Conservation (phyloP, 2,888 invertebrate genomes). For the Empis livida region DNA sequence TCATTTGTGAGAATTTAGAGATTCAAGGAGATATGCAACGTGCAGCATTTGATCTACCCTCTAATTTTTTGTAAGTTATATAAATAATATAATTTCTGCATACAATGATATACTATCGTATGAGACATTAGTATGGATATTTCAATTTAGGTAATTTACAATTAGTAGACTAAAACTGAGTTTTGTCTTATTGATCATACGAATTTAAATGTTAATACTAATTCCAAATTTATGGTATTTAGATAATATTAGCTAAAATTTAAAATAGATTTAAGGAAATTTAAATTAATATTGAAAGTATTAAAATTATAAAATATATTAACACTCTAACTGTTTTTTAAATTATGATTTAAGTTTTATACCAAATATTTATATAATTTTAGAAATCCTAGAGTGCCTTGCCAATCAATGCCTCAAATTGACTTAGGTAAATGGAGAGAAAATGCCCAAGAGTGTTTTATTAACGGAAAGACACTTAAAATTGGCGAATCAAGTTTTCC, state of each 20-base stretch:
- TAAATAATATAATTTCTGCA: neutral
- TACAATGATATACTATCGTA: too few species aligned
- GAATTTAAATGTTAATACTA: too few species aligned
- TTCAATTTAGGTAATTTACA: too few species aligned
- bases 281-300: too few species aligned
- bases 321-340: too few species aligned
- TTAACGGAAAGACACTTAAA: slow-evolving; percentile 63
- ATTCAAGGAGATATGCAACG: slow-evolving; percentile 73
- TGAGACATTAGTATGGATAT: too few species aligned
- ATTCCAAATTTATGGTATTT: too few species aligned
- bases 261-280: too few species aligned
- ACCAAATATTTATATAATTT: slow-evolving; percentile 3
- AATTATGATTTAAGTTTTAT: neutral
- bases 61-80: slow-evolving; percentile 62
- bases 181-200: too few species aligned
- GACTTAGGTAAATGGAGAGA: slow-evolving; percentile 79
- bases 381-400: slow-evolving; percentile 76
- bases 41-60: slow-evolving; percentile 80
- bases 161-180: too few species aligned
- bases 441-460: slow-evolving; percentile 65
- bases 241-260: too few species aligned
- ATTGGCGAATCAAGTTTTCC: slow-evolving; percentile 77
- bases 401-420: slow-evolving; percentile 64
- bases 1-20: slow-evolving; percentile 85
- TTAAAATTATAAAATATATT: too few species aligned